A percentile compares a stretch with the other conserved stretches of the same genome.
phyloP scores from a whole-genome alignment of 2,888 invertebrate genomes.

The Rutpela maculata region DNA sequence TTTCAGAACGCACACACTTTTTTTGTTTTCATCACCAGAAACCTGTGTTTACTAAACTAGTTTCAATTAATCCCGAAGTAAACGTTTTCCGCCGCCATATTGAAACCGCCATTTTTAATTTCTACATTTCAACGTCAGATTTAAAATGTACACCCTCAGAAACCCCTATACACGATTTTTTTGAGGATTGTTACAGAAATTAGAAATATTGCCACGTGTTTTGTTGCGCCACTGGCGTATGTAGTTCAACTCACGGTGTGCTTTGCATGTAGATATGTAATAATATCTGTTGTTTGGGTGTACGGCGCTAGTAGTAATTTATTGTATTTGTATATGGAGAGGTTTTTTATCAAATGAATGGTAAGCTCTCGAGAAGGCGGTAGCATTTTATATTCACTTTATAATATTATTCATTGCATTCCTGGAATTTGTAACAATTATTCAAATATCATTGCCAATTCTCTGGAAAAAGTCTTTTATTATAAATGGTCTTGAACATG shows the following conservation, averaged over 20 bases:
- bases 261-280: slow-evolving; percentile 50
- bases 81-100: no score
- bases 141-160: no score
- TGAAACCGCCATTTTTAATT: no score
- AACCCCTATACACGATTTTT: no score
- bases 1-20: no score
- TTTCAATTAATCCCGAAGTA: no score
- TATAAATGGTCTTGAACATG: not conserved
- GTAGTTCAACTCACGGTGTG: not conserved
- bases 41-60: no score
- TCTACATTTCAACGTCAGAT: no score
- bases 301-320: slow-evolving; percentile 56
- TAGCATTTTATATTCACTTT: slow-evolving; percentile 41
- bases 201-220: no score
- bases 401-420: slow-evolving; percentile 57
- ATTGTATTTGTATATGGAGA: slow-evolving; percentile 51
- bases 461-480: not conserved
- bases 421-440: slow-evolving; percentile 60
- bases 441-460: slow-evolving; percentile 57
- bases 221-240: slow-evolving; percentile 18
- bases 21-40: no score
- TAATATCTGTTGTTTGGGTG: slow-evolving; percentile 45
- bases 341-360: slow-evolving; percentile 46
- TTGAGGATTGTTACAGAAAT: no score
- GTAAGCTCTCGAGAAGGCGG: slow-evolving; percentile 49